Evolutionary conservation across 2,888 invertebrate species (phyloP).

Genomic region (Fabriciana adippe): DNA sequence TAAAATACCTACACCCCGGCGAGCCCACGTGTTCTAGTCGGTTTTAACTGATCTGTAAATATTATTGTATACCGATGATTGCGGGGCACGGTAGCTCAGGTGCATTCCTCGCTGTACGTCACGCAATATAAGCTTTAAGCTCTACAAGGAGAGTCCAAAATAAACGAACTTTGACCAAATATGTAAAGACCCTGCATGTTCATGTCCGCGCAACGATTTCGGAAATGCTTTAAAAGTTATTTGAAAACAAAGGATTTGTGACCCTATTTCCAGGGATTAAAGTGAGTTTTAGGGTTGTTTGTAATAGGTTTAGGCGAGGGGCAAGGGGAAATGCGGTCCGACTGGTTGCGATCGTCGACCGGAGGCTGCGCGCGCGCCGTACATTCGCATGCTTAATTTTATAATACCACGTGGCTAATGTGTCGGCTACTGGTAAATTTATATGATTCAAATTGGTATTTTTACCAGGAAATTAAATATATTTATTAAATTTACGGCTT

Average conservation of each 20-base stretch:
- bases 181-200: conserved; percentile 72
- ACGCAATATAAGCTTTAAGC: conserved; percentile 53
- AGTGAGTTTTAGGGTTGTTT: conserved; percentile 48
- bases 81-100: conserved; percentile 68
- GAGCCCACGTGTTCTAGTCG: conserved; percentile 47
- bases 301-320: conserved; percentile 64
- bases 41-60: conserved; percentile 57
- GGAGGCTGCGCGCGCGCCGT: conserved; percentile 76
- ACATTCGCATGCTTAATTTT: conserved; percentile 43
- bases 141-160: conserved; percentile 55
- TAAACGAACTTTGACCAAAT: conserved; percentile 59
- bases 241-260: conserved; percentile 36
- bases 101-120: conserved; percentile 54
- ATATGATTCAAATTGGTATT: too few relatives aligned
- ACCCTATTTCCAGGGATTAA: conserved; percentile 43
- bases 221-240: conserved; percentile 47
- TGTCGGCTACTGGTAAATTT: conserved; percentile 26
- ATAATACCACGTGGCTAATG: conserved; percentile 44
- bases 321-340: conserved; percentile 66
- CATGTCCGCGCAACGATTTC: conserved; percentile 55
- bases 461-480: too few relatives aligned
- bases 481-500: too few relatives aligned
- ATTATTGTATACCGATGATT: conserved; percentile 55
- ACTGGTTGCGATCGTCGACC: conserved; percentile 82
- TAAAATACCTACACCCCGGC: conserved; percentile 6